Evolutionary conservation across 35 echinoderm and acorn worm species (phyloP).

Genomic region (Stichopus chloronotus): DNA sequence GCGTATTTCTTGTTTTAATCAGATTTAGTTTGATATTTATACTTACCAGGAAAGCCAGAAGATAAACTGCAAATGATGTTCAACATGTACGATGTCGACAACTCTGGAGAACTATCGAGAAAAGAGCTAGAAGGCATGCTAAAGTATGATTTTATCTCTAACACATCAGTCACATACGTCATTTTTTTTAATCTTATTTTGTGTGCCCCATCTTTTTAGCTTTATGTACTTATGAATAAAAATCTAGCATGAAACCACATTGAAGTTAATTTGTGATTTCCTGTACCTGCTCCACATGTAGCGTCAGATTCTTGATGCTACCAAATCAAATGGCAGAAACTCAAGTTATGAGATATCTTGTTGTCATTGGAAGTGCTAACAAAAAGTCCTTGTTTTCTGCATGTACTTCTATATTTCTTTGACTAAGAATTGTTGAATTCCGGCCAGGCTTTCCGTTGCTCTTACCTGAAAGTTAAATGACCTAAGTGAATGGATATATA

Average conservation of each 20-base stretch:
- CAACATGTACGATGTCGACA: constrained; percentile 82
- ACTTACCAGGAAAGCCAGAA: constrained; percentile 66
- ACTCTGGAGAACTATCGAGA: constrained; percentile 57
- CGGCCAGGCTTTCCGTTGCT: no score
- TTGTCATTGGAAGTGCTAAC: no score
- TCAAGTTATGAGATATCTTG: no score
- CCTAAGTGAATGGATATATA: no score
- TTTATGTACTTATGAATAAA: neutral
- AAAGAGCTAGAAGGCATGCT: constrained; percentile 77
- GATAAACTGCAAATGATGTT: constrained; percentile 87
- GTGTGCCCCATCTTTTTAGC: neutral
- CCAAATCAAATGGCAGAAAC: no score
- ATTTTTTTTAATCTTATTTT: neutral
- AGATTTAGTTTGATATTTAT: no score
- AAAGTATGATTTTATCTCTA: constrained; percentile 43
- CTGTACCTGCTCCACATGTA: neutral
- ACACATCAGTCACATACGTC: neutral
- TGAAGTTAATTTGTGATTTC: neutral
- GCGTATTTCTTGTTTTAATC: no score
- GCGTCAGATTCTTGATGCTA: neutral
- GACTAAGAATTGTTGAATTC: no score
- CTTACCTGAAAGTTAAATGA: no score
- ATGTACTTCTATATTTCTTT: no score
- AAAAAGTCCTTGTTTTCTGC: no score
- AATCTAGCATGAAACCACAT: neutral